Conservation (phyloP, 2,888 invertebrate species). For the Oegoconia quadripuncta region DNA sequence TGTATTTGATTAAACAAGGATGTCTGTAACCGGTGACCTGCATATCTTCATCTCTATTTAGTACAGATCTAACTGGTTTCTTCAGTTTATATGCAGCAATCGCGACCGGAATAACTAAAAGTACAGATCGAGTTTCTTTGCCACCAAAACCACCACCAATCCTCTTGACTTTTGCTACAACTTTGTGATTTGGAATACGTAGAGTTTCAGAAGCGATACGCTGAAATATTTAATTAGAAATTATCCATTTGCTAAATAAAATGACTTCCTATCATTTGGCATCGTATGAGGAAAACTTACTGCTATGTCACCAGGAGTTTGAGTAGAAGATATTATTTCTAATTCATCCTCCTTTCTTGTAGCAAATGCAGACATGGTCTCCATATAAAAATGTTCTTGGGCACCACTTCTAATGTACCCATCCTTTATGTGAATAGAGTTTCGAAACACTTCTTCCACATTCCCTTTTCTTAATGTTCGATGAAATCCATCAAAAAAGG, state of each 20-base stretch:
- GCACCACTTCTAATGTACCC: constrained; percentile 86
- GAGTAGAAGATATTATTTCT: constrained; percentile 89
- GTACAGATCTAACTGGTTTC: constrained; percentile 85
- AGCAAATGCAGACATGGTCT: constrained; percentile 83
- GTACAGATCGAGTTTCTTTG: constrained; percentile 84
- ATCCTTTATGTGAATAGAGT: constrained; percentile 82
- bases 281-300: too few relatives aligned
- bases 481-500: constrained; percentile 81
- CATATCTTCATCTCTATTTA: constrained; percentile 94
- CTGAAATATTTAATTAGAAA: constrained; percentile 66
- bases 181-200: constrained; percentile 82
- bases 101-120: constrained; percentile 83
- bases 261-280: not conserved
- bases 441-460: constrained; percentile 81
- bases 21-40: constrained; percentile 87
- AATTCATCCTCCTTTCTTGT: constrained; percentile 90
- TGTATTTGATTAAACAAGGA: constrained; percentile 88
- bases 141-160: constrained; percentile 95
- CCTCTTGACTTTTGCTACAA: constrained; percentile 85
- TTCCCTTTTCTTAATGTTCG: constrained; percentile 81
- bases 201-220: constrained; percentile 80
- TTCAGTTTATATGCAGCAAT: constrained; percentile 86
- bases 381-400: constrained; percentile 95
- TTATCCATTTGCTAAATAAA: constrained; percentile 1
- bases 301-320: constrained; percentile 87